These are phyloP conservation scores for Chrysolina oricalcia DNA, from an alignment of 2,888 invertebrate genomes.

Conservation along the genomic window DNA sequence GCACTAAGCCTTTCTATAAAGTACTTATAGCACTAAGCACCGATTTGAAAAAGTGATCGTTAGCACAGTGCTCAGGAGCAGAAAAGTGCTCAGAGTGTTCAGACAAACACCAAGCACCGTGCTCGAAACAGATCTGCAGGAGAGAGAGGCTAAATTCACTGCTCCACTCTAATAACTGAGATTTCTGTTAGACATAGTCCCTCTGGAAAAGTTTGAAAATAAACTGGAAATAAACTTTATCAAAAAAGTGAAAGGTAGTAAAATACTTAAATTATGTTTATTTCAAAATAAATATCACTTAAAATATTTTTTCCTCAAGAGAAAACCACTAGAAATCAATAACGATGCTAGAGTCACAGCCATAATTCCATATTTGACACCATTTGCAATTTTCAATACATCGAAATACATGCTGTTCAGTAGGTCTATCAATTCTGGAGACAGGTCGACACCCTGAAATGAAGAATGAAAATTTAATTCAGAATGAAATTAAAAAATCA, in stretches of 20 bases:
- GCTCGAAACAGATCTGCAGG: too few relatives aligned
- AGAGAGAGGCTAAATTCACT: too few relatives aligned
- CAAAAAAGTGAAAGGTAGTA: slow-evolving; percentile 5
- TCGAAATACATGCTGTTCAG: slow-evolving; percentile 57
- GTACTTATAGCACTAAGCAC: too few relatives aligned
- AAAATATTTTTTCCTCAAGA: slow-evolving; percentile 30
- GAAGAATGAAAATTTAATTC: not conserved
- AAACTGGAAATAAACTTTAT: not conserved
- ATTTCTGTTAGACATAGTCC: too few relatives aligned
- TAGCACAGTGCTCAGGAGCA: too few relatives aligned
- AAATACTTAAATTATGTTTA: slow-evolving; percentile 5
- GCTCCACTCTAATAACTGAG: too few relatives aligned
- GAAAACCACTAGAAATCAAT: slow-evolving; percentile 29
- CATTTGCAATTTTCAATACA: slow-evolving; percentile 51
- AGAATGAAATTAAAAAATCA: not conserved
- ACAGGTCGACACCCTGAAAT: slow-evolving; percentile 57
- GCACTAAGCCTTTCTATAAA: too few relatives aligned
- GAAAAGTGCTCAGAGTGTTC: too few relatives aligned
- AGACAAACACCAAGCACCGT: too few relatives aligned
- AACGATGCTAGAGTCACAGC: slow-evolving; percentile 49
- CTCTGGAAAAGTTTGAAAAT: not conserved
- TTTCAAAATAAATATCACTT: slow-evolving; percentile 25
- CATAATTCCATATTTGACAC: slow-evolving; percentile 56
- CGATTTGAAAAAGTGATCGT: too few relatives aligned
- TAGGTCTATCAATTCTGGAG: slow-evolving; percentile 56